These are phyloP conservation scores for Grapholita molesta DNA, from an alignment of 1,140 invertebrate genomes.

Conservation along the genomic window DNA sequence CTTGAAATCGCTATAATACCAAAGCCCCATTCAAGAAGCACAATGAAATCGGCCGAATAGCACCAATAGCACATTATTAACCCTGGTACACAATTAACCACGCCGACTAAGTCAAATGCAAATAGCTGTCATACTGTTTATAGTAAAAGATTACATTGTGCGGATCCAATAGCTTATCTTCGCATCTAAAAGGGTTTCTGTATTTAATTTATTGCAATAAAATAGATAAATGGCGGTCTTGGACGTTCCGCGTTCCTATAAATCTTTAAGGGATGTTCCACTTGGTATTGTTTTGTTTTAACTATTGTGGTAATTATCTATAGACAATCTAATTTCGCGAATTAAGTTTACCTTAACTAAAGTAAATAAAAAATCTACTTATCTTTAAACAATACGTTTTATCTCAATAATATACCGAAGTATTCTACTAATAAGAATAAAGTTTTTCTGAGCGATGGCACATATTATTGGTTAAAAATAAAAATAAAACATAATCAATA, in stretches of 20 bases:
- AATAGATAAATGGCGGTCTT: constrained; percentile 67
- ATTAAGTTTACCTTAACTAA: no score
- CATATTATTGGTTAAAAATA: no score
- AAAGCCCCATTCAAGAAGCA: constrained; percentile 50
- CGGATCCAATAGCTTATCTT: constrained; percentile 65
- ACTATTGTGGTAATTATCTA: no score
- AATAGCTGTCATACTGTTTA: constrained; percentile 63
- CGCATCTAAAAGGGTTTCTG: constrained; percentile 58
- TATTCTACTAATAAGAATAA: no score
- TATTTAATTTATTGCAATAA: constrained; percentile 75
- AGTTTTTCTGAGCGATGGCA: no score
- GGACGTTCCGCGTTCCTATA: constrained; percentile 63
- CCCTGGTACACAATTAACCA: constrained; percentile 59
- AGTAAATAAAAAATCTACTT: no score
- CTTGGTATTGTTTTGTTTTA: neutral
- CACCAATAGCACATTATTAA: constrained; percentile 65
- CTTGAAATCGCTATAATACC: constrained; percentile 57
- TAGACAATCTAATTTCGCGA: no score
- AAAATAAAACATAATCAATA: no score
- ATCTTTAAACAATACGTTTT: no score
- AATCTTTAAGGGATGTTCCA: constrained; percentile 16
- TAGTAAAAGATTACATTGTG: constrained; percentile 76
- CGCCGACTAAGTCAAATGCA: constrained; percentile 62
- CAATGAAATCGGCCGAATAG: constrained; percentile 68
- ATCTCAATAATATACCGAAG: no score